phyloP scores from a whole-genome alignment of 1,140 invertebrate species.

The Camponotus pennsylvanicus region DNA sequence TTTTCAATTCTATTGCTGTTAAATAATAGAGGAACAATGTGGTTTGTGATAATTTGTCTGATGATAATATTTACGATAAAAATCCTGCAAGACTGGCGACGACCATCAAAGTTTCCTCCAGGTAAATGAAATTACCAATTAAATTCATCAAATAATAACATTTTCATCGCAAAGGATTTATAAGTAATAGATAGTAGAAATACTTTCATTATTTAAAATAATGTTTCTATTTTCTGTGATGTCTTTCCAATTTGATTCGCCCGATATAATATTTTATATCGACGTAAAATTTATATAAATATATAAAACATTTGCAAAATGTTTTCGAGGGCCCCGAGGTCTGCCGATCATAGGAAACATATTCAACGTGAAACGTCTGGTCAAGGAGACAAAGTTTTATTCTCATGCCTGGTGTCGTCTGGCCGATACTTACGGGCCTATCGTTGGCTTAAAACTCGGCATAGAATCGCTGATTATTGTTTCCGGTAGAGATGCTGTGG shows the following conservation, averaged over 20 bases:
- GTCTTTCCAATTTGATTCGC: not conserved
- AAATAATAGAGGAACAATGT: slow-evolving; percentile 45
- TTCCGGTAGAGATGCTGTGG: slow-evolving; percentile 79
- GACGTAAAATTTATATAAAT: not conserved
- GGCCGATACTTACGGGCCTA: slow-evolving; percentile 80
- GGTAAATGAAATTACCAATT: slow-evolving; percentile 25
- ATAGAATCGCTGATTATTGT: slow-evolving; percentile 79
- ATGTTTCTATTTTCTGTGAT: not conserved
- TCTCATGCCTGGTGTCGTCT: slow-evolving; percentile 76
- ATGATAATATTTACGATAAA: slow-evolving; percentile 22
- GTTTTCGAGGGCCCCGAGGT: slow-evolving; percentile 77
- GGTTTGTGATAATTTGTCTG: slow-evolving; percentile 44
- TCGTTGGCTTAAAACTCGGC: slow-evolving; percentile 79
- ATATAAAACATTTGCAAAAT: slow-evolving; percentile 11
- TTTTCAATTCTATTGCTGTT: not conserved
- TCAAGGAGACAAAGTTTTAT: slow-evolving; percentile 79
- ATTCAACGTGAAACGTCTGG: slow-evolving; percentile 76
- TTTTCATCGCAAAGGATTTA: too few relatives aligned
- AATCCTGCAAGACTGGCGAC: not conserved
- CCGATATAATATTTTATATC: not conserved
- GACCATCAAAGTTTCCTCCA: slow-evolving; percentile 52
- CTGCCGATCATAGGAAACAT: slow-evolving; percentile 83
- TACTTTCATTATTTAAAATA: not conserved
- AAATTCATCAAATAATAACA: too few relatives aligned
- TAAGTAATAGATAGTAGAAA: not conserved